Evolutionary conservation across 2,888 invertebrate genomes (phyloP).

Genomic region (Diloba caeruleocephala): DNA sequence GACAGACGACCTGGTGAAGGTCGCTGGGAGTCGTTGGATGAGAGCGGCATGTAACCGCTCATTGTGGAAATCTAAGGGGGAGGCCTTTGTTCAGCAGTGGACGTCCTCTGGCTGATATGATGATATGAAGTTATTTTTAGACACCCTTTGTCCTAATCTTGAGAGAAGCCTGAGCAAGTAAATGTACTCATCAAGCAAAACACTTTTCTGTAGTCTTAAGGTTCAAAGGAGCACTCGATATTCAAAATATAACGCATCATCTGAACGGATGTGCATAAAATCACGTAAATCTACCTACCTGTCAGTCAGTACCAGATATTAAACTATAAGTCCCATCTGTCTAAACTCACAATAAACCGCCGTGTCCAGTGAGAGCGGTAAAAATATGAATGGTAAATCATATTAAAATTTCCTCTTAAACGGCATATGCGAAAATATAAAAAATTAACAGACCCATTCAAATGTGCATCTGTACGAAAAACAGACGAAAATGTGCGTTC

Average conservation of each 20-base stretch:
- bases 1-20: too few species aligned
- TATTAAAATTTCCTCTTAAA: constrained; percentile 18
- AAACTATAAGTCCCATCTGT: not conserved
- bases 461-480: constrained; percentile 70
- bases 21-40: too few species aligned
- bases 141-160: not conserved
- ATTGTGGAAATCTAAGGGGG: too few species aligned
- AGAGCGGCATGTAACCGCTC: too few species aligned
- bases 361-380: not conserved
- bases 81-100: too few species aligned
- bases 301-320: not conserved
- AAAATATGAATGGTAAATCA: constrained; percentile 20
- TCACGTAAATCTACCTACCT: not conserved
- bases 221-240: too few species aligned
- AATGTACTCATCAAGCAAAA: not conserved
- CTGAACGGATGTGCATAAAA: too few species aligned
- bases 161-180: not conserved
- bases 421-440: constrained; percentile 28
- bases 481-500: constrained; percentile 73
- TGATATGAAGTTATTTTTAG: not conserved
- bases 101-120: too few species aligned
- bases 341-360: constrained; percentile 3
- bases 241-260: too few species aligned
- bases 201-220: too few species aligned
- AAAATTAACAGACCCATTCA: constrained; percentile 61